These are phyloP conservation scores for Oscheius sp. DNA, from an alignment of 1,140 invertebrate genomes.

Conservation along the genomic window DNA sequence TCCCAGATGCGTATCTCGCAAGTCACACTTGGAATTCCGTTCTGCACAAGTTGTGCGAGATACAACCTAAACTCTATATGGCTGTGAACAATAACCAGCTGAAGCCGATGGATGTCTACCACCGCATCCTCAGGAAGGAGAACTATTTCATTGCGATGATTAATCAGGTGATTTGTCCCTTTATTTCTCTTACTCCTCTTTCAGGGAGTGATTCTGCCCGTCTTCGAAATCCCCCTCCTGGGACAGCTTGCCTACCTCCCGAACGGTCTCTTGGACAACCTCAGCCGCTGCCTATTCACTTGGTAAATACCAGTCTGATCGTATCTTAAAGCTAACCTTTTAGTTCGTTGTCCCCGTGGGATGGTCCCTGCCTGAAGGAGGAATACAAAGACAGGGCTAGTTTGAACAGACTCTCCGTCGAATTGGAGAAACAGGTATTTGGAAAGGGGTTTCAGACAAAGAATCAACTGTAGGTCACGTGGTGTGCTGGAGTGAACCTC, in stretches of 20 bases:
- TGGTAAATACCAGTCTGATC: slow-evolving; percentile 65
- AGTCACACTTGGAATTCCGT: slow-evolving; percentile 56
- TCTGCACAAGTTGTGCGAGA: slow-evolving; percentile 59
- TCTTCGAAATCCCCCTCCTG: slow-evolving; percentile 51
- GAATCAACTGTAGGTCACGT: too few relatives aligned
- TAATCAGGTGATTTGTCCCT: slow-evolving; percentile 75
- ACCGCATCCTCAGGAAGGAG: slow-evolving; percentile 83
- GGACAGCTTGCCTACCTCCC: slow-evolving; percentile 54
- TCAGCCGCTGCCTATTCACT: slow-evolving; percentile 63
- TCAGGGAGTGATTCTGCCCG: slow-evolving; percentile 54
- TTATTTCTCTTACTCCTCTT: too few relatives aligned
- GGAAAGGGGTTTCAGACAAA: slow-evolving; percentile 3
- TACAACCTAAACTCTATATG: slow-evolving; percentile 91
- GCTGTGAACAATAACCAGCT: slow-evolving; percentile 92
- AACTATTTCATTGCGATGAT: slow-evolving; percentile 97
- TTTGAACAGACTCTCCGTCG: slow-evolving; percentile 74
- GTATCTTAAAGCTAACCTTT: too few relatives aligned
- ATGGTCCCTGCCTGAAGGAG: slow-evolving; percentile 87
- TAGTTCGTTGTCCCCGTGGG: slow-evolving; percentile 79
- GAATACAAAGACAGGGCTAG: slow-evolving; percentile 83
- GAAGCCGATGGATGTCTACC: slow-evolving; percentile 94
- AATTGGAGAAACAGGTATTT: slow-evolving; percentile 44
- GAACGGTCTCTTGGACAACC: slow-evolving; percentile 47
- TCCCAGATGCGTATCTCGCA: slow-evolving; percentile 46
- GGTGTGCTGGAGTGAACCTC: slow-evolving; percentile 79